Evolutionary conservation across 2,888 invertebrate genomes (phyloP).

Genomic region (Tachystola acroxantha): DNA sequence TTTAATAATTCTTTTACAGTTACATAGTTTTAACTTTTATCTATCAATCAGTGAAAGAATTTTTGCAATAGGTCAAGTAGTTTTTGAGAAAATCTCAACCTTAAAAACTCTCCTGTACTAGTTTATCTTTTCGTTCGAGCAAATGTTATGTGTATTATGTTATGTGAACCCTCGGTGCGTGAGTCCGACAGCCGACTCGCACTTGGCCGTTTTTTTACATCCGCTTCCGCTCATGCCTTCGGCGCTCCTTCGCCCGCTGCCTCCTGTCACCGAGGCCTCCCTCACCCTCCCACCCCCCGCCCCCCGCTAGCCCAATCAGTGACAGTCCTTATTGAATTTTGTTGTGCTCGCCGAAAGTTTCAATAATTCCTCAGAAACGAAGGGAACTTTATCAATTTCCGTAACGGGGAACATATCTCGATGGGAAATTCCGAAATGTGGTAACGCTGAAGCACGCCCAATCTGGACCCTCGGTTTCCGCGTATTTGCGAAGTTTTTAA

Average conservation of each 20-base stretch:
- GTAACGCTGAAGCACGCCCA: constrained; percentile 3
- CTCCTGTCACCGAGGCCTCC: too few relatives aligned
- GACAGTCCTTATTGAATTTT: constrained; percentile 76
- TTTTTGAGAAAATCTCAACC: too few relatives aligned
- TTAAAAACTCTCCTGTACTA: too few relatives aligned
- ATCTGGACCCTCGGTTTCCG: background rate
- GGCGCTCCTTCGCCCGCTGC: too few relatives aligned
- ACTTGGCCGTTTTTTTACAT: too few relatives aligned
- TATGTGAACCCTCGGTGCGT: background rate
- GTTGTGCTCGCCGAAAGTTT: constrained; percentile 68
- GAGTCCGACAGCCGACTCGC: too few relatives aligned
- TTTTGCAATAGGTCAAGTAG: too few relatives aligned
- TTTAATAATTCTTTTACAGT: too few relatives aligned
- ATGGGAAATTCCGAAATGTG: constrained; percentile 31
- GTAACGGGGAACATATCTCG: constrained; percentile 57
- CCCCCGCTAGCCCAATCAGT: constrained; percentile 53
- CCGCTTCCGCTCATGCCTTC: background rate
- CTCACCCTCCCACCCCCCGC: constrained; percentile 15
- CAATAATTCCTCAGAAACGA: constrained; percentile 65
- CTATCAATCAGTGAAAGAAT: too few relatives aligned
- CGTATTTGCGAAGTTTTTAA: background rate
- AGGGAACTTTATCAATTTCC: constrained; percentile 75
- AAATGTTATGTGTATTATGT: too few relatives aligned
- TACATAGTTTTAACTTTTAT: too few relatives aligned
- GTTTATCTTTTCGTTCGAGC: too few relatives aligned